Conservation (phyloP, 1,140 invertebrate species). For the Hyphantria cunea region DNA sequence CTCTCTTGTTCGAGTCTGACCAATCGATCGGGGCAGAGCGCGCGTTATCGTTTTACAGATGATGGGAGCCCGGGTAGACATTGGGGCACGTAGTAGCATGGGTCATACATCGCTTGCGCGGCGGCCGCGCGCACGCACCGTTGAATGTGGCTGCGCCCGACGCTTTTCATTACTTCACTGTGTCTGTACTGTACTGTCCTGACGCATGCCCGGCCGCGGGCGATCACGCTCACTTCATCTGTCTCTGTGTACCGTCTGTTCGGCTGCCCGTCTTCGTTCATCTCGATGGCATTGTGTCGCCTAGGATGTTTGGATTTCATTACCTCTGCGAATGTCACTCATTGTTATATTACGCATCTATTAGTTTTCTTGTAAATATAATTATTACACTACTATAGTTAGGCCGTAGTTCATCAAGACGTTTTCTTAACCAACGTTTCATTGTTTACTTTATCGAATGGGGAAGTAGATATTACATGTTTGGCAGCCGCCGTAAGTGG, state of each 20-base stretch:
- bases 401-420: constrained; percentile 60
- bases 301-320: constrained; percentile 73
- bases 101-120: constrained; percentile 80
- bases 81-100: constrained; percentile 75
- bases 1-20: constrained; percentile 21
- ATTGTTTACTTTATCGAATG: constrained; percentile 34
- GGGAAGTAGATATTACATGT: constrained; percentile 39
- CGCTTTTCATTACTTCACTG: constrained; percentile 79
- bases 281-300: constrained; percentile 74
- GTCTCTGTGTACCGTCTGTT: constrained; percentile 77
- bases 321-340: constrained; percentile 75
- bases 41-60: constrained; percentile 20
- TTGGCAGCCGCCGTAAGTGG: constrained; percentile 36
- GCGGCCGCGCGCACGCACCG: constrained; percentile 77
- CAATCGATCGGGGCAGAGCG: constrained; percentile 12
- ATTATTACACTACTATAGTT: constrained; percentile 50
- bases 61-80: constrained; percentile 36
- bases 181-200: constrained; percentile 80
- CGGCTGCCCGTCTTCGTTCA: constrained; percentile 75
- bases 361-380: constrained; percentile 77
- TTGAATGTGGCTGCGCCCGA: constrained; percentile 80
- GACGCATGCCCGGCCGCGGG: constrained; percentile 78
- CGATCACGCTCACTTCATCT: constrained; percentile 80
- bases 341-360: constrained; percentile 77
- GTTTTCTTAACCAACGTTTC: constrained; percentile 38